Evolutionary conservation across 2,888 invertebrate species (phyloP), one percentile per base, ranked within the genome.

Genomic region (Esperia sulphurella): DNA sequence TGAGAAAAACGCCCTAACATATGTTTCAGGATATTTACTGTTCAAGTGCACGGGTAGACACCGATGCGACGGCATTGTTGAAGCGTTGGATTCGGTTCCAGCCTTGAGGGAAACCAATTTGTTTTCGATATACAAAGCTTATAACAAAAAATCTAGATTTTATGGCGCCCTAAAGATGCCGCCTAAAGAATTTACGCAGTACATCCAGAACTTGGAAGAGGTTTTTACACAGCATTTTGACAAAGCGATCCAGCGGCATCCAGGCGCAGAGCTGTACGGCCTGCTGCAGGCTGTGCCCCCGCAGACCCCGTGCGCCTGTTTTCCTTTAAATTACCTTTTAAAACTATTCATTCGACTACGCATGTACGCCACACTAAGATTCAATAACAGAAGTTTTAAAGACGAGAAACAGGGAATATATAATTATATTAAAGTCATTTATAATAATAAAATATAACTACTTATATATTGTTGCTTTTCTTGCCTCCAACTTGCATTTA

Each of bases 11-110:
- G 31, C 50, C 8, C 13, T 54, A 8, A 54, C 51, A 8, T 56
- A 52, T 39, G 42, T 52, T 9, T 40, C 50, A 1, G 51, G 50
- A 0, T 56, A 51, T 42, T 10, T 54, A 1, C n/a, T 55, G 40
- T 55, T 43, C 39, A 55, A 55, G 49, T 51, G 48, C 48, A 2
- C 28, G n/a, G 39, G 40, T 8, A 44, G 47, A 40, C 56, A 53
- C 37, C 45, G 35, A 14, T 56, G 55, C 29, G 14, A 14, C n/a
- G 37, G 9, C 8, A 21, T 47, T 5, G 12, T 13, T 3, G 35
- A 47, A 40, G 35, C 41, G 21, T 41, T 40, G 28, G 12, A 14
- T n/a, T 44, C 46, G 9, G 21, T 42, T 35, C 39, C 44, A 14
- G 40, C n/a, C 10, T 43, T 49, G n/a, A 14, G 14, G 6, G 13